phyloP scores from a whole-genome alignment of 2,797 vertebrate species.

The Poeciliopsis presidionis region DNA sequence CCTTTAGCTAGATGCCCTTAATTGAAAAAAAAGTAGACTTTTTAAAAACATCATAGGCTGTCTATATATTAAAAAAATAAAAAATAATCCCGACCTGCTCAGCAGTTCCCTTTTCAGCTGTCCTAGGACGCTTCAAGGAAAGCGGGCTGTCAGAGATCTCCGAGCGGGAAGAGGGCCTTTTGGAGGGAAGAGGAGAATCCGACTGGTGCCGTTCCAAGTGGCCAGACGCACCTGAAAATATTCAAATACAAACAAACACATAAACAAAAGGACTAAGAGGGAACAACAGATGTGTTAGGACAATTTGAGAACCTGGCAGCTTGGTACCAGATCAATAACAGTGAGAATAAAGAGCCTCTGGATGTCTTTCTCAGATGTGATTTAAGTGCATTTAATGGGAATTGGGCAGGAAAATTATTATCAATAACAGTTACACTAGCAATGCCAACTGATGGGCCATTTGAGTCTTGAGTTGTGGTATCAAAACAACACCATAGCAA shows the following conservation, averaged over 20 bases:
- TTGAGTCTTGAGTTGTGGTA: slow-evolving; percentile 40
- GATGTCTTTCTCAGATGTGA: slow-evolving; percentile 66
- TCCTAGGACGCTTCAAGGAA: slow-evolving; percentile 91
- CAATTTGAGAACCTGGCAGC: slow-evolving; percentile 55
- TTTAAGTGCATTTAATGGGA: slow-evolving; percentile 67
- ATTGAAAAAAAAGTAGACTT: slow-evolving; percentile 52
- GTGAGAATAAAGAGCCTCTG: slow-evolving; percentile 63
- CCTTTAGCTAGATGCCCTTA: slow-evolving; percentile 47
- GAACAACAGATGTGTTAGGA: slow-evolving; percentile 60
- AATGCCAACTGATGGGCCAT: slow-evolving; percentile 2
- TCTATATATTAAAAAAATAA: slow-evolving; percentile 5
- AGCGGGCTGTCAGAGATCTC: slow-evolving; percentile 87
- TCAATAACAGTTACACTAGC: slow-evolving; percentile 34
- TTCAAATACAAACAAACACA: slow-evolving; percentile 40
- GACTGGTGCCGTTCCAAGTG: slow-evolving; percentile 90
- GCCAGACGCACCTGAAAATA: slow-evolving; percentile 81
- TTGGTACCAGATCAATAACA: slow-evolving; percentile 65
- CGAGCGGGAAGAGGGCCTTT: slow-evolving; percentile 87
- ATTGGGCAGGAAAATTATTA: slow-evolving; percentile 39
- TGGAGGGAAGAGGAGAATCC: slow-evolving; percentile 87
- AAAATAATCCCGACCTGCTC: slow-evolving; percentile 89
- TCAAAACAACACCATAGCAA: slow-evolving; percentile 58
- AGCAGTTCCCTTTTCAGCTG: slow-evolving; percentile 87
- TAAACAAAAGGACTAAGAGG: slow-evolving; percentile 54
- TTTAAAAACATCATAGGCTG: slow-evolving; percentile 45